These are phyloP conservation scores for Euwallacea fornicatus DNA, from an alignment of 1,140 invertebrate species.

Conservation along the genomic window DNA sequence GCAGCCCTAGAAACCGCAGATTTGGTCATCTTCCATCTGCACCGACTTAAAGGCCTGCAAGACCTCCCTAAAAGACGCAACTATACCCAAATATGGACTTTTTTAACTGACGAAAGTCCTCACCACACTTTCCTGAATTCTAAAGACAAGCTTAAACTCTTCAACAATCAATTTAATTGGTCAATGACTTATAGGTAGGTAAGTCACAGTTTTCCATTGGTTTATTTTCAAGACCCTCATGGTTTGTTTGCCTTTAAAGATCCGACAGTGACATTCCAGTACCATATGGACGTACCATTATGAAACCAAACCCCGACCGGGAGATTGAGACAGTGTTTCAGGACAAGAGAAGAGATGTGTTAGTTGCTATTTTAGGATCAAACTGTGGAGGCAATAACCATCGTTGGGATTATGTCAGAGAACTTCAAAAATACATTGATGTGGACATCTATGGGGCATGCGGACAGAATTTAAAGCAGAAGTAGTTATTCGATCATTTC, in stretches of 20 bases:
- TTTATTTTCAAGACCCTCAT: too few species aligned
- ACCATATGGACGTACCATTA: conserved; percentile 65
- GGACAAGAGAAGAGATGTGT: conserved; percentile 51
- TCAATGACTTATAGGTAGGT: conserved; percentile 70
- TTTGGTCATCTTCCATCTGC: conserved; percentile 63
- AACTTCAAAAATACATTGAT: conserved; percentile 59
- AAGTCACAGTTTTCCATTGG: too few species aligned
- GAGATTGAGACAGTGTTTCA: conserved; percentile 6
- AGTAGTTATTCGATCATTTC: conserved; percentile 21
- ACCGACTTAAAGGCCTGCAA: conserved; percentile 52
- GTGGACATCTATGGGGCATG: conserved; percentile 64
- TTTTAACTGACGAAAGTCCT: conserved; percentile 64
- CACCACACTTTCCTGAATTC: conserved; percentile 57
- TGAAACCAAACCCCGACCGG: conserved; percentile 37
- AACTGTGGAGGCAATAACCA: conserved; percentile 61
- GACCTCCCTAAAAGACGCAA: conserved; percentile 51
- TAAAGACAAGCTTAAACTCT: conserved; percentile 52
- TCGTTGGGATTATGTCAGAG: conserved; percentile 62
- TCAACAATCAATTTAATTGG: conserved; percentile 71
- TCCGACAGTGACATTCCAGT: conserved; percentile 69
- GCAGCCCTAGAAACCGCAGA: conserved; percentile 55
- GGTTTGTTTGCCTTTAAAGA: conserved; percentile 47
- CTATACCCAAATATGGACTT: conserved; percentile 62
- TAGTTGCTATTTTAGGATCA: conserved; percentile 64
- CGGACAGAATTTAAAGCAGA: conserved; percentile 48